A percentile compares a stretch with the other conserved stretches of the same genome.
These are phyloP conservation scores for Columba livia DNA, from an alignment of 2,113 vertebrate species.

Conservation along the genomic window DNA sequence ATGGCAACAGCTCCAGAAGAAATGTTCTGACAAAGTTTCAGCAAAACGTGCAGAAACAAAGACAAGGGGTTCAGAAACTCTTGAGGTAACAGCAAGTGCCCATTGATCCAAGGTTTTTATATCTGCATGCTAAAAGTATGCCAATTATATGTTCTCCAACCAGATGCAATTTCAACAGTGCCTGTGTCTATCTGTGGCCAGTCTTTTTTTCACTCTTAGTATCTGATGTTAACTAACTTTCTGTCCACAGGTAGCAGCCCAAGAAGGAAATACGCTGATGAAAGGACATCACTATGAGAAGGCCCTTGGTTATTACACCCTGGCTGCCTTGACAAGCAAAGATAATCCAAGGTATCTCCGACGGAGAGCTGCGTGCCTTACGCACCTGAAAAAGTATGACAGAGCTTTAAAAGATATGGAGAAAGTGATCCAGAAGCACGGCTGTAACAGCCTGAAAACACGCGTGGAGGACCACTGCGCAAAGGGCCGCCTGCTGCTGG, in stretches of 20 bases:
- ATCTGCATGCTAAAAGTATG: not conserved
- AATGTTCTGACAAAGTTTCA: not conserved
- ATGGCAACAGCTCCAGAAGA: not conserved
- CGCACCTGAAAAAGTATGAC: conserved; percentile 72
- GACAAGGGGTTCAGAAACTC: not conserved
- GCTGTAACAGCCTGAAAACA: conserved; percentile 20
- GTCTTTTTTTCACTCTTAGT: not conserved
- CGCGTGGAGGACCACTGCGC: conserved; percentile 81
- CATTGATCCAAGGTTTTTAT: not conserved
- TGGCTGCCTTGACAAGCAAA: conserved; percentile 77
- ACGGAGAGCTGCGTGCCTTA: conserved; percentile 81
- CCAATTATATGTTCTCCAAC: not conserved
- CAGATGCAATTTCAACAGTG: not conserved
- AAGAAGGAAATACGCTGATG: conserved; percentile 77
- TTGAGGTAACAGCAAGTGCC: not conserved
- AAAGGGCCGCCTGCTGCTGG: conserved; percentile 79
- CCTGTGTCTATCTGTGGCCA: not conserved
- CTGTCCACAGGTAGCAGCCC: conserved; percentile 77
- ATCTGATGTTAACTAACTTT: not conserved
- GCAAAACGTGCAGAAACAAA: not conserved
- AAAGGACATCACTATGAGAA: conserved; percentile 57
- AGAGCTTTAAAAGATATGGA: conserved; percentile 83
- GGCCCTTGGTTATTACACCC: conserved; percentile 81
- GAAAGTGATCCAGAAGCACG: conserved; percentile 70
- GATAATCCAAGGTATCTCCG: conserved; percentile 70